Base-by-base conservation (phyloP, 2,113 vertebrate species). In the Isichthys henryi region DNA sequence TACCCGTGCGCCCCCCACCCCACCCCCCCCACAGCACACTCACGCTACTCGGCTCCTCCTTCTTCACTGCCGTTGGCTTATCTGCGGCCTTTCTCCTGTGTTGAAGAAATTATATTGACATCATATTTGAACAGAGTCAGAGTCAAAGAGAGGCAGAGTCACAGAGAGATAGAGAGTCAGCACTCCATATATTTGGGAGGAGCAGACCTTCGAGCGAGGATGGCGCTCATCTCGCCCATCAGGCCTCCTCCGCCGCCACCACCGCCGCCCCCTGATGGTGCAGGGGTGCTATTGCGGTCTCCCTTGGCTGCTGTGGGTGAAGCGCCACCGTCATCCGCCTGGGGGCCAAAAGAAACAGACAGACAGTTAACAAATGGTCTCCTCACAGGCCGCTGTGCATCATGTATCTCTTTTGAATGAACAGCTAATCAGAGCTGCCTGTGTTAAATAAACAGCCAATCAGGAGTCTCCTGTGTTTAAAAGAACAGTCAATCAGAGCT, bases 201-300 rank as follows among this genome's bases (percentile, higher is more conserved):
- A 1, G 56, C 92, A 94, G 92, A 96, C 97, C 97, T 95, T 45
- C 97, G 94, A n/a, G 97, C 97, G 74, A 97, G 91, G 91, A 97
- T 97, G 88, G 96, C 95, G 0, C 95, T 97, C 97, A 97, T 97
- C 92, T 97, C 97, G 89, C 97, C 96, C 96, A 97, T 97, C 15
- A 97, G 92, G 15, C 91, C 94, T 0, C 96, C 95, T 7, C 94
- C 95, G 0, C 95, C 95, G 62, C 95, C 92, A 9, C 90, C 88
- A 9, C 92, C 93, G 31, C 92, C 90, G 2, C 88, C 88, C 10
- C 77, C 88, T 49, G 74, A 39, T 17, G 93, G 91, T 70, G 93
- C 90, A 0, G 93, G 1, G 87, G 89, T 48, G 52, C 92, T 92
- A 45, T n/a, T 90, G 0, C 94, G 92, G 70, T 95, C 94, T 27